A percentile compares a stretch with the other conserved stretches of the same genome.
These are phyloP conservation scores for Emydura subglobosa DNA, from an alignment of 2,113 vertebrate species.

Conservation along the genomic window DNA sequence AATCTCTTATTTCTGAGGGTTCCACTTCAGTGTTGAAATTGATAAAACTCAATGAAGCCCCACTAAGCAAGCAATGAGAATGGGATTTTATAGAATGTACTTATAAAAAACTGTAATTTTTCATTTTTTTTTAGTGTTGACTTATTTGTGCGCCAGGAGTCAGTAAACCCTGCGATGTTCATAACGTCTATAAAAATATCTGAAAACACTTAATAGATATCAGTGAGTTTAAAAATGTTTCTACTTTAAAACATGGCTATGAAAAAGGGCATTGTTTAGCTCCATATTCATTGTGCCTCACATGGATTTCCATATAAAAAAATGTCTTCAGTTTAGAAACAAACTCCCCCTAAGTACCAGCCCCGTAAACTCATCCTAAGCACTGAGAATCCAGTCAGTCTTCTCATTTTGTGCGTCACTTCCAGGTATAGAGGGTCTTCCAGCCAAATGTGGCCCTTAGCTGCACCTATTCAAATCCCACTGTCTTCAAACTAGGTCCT, in stretches of 20 bases:
- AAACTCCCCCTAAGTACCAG: not conserved
- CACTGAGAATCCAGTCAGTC: not conserved
- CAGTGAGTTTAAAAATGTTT: not conserved
- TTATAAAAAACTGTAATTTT: not conserved
- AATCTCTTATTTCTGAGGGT: constrained; percentile 45
- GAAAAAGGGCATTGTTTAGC: not conserved
- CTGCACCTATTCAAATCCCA: fast-evolving
- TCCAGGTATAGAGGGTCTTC: not conserved
- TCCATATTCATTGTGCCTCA: not conserved
- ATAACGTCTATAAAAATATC: not conserved
- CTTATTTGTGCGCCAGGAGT: constrained; percentile 27
- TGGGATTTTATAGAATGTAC: not conserved
- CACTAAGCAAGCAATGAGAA: not conserved
- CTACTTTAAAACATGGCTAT: not conserved
- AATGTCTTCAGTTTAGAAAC: not conserved
- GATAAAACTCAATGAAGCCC: constrained; percentile 44
- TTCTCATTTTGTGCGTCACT: fast-evolving
- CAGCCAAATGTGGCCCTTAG: not conserved
- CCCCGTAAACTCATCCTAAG: not conserved
- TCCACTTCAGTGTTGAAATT: constrained; percentile 10
- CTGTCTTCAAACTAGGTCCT: not conserved
- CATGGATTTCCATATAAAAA: not conserved
- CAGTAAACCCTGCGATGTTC: not conserved
- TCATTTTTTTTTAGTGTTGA: not conserved
- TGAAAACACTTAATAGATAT: not conserved